phyloP scores from a whole-genome alignment of 2,888 invertebrate genomes.

The Himalopsyche kuldschensis region DNA sequence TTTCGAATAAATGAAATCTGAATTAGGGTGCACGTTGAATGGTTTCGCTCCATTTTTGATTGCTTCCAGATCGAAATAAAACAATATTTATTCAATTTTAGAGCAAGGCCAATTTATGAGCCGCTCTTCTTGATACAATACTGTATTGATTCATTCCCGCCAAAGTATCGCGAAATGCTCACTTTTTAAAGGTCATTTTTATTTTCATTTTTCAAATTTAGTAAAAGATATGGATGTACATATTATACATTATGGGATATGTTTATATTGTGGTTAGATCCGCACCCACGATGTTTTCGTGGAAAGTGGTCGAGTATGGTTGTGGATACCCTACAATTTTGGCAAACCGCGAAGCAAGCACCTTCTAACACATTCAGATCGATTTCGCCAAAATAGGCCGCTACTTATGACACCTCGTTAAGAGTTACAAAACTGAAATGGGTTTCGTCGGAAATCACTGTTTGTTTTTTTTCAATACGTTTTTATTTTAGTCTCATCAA shows the following conservation, averaged over 20 bases:
- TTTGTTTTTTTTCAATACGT: background rate
- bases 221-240: background rate
- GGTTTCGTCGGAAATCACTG: slow-evolving; percentile 4
- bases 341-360: slow-evolving; percentile 22
- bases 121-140: background rate
- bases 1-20: background rate
- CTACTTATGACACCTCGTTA: slow-evolving; percentile 33
- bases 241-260: background rate
- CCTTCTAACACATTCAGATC: slow-evolving; percentile 15
- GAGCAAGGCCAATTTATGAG: background rate
- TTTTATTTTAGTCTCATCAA: background rate
- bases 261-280: background rate
- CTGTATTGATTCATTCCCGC: background rate
- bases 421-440: slow-evolving; percentile 22
- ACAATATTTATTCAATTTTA: slow-evolving; percentile 24
- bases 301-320: background rate
- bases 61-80: background rate
- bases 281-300: background rate
- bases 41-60: background rate
- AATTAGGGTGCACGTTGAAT: background rate
- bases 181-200: background rate
- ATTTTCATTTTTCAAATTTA: too few relatives aligned
- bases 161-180: background rate
- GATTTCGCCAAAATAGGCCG: slow-evolving; percentile 15
- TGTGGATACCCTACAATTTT: slow-evolving; percentile 27